Evolutionary conservation across 2,888 invertebrate species (phyloP), one percentile per base, ranked within the genome.

Genomic region (Eristalinus aeneus): DNA sequence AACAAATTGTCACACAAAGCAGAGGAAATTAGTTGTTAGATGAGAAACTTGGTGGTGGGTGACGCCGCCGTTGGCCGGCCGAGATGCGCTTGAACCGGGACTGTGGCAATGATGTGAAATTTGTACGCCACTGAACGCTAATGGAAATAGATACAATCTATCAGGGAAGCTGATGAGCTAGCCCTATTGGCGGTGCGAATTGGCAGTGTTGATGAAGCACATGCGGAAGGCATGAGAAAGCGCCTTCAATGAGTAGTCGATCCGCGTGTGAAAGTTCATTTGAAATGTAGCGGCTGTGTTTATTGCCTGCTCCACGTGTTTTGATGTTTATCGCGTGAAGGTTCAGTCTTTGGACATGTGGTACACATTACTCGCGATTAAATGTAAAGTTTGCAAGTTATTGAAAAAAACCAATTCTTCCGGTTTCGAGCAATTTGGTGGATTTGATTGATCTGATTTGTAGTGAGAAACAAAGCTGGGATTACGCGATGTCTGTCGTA

Each of bases 1-100:
- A 36, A 60, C 69, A 74, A 84, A 84, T 79, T 79, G 79, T 39
- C 65, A 74, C 69, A 69, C 74, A 74, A 60, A 78, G 53, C 34
- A 58, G 68, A 69, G 68, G 68, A 69, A 83, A 83, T 78, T 74
- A 54, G 34, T 68, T 23, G 46, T 64, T 77, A 68, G 56, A 67
- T 12, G 23, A 56, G 22, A 23, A 54, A 54, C 6, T 75, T 16
- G 60, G 56, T 64, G n/a, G 20, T 32, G 27, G 61, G 68, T 67
- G 68, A 39, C 73, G 68, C 61, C 36, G 23, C 39, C 53, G 32
- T 22, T 53, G 64, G 36, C 34, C 27, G 34, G 5, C 39, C 67
- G 12, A 34, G 67, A 56, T 63, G 20, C 54, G 22, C 31, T 32
- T 16, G n/a, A 39, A 12, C 20, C 27, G 20, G 20, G 12, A 75